phyloP scores from a whole-genome alignment of 2,113 vertebrate species.

The Ascaphus truei region DNA sequence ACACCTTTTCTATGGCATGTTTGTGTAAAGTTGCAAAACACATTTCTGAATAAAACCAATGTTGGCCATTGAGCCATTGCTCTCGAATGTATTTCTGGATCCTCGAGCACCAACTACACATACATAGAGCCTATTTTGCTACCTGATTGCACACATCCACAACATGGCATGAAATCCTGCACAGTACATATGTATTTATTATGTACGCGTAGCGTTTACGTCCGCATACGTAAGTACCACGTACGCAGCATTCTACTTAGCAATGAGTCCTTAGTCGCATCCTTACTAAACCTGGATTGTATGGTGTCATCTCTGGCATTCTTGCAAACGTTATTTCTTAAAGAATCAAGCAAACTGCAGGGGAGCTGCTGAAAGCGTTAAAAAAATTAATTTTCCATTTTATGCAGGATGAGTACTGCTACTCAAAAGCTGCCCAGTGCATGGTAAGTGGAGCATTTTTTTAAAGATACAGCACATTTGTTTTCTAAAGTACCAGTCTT shows the following conservation, averaged over 20 bases:
- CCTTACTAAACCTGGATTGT: slow-evolving; percentile 13
- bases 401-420: slow-evolving; percentile 36
- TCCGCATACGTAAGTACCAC: not conserved
- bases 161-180: not conserved
- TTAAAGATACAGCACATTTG: slow-evolving; percentile 22
- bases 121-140: not conserved
- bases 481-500: too few relatives aligned
- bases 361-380: slow-evolving; percentile 31
- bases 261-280: not conserved
- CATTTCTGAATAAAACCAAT: not conserved
- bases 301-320: slow-evolving; percentile 32
- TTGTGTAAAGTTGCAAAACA: not conserved
- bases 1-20: not conserved
- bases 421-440: slow-evolving; percentile 34
- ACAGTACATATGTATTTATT: not conserved
- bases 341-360: slow-evolving; percentile 20
- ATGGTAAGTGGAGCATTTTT: slow-evolving; percentile 29
- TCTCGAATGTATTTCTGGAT: not conserved
- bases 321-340: slow-evolving; percentile 27
- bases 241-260: not conserved
- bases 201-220: not conserved
- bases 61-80: not conserved
- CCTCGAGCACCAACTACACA: not conserved
- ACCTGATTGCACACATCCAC: not conserved
- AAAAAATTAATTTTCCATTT: slow-evolving; percentile 36